Evolutionary conservation across 2,113 vertebrate genomes (phyloP).

Genomic region (Eonycteris spelaea): DNA sequence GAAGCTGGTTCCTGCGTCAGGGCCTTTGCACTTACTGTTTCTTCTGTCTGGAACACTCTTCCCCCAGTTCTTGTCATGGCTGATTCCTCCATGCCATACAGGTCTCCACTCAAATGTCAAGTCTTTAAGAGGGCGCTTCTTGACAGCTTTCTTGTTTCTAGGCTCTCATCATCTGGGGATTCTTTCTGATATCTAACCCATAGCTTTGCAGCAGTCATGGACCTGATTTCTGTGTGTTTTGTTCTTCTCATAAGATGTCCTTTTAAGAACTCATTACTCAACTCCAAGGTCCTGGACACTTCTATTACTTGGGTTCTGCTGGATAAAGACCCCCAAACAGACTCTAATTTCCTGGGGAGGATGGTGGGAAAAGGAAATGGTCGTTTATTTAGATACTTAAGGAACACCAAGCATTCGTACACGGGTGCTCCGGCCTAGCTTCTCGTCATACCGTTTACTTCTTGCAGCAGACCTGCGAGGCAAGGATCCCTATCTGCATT

Average conservation of each 20-base stretch:
- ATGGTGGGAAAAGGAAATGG: neutral
- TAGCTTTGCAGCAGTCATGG: neutral
- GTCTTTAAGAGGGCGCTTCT: neutral
- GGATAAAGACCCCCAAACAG: neutral
- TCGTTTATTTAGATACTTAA: neutral
- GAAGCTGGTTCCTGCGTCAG: neutral
- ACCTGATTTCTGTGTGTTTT: neutral
- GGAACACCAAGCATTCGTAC: neutral
- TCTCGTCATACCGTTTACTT: neutral
- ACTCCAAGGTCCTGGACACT: neutral
- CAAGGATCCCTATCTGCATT: neutral
- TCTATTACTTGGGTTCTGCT: neutral
- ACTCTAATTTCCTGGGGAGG: neutral
- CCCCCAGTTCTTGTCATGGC: neutral
- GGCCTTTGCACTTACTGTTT: slow-evolving; percentile 5
- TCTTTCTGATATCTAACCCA: neutral
- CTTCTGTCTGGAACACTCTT: neutral
- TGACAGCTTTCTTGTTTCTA: neutral
- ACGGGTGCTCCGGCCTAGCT: neutral
- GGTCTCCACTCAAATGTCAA: neutral
- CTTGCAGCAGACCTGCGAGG: neutral
- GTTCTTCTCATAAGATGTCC: neutral
- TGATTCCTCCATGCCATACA: neutral
- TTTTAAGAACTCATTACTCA: neutral
- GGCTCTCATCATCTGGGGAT: neutral